These are phyloP conservation scores for Saguinus imperator DNA, from an alignment of 2,113 vertebrate genomes.

Conservation along the genomic window DNA sequence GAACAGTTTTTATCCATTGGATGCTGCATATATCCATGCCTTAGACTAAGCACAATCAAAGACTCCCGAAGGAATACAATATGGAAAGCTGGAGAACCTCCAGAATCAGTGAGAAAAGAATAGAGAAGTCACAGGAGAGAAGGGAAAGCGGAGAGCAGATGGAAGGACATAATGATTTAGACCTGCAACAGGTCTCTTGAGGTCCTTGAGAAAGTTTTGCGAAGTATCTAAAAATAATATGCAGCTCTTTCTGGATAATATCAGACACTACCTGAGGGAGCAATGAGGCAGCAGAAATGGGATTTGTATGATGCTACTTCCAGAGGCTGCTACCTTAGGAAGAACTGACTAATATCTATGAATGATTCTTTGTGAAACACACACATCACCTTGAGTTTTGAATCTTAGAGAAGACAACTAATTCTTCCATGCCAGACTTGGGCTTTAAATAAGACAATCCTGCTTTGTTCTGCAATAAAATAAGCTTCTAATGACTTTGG, in stretches of 20 bases:
- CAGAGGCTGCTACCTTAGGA: neutral
- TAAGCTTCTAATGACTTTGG: neutral
- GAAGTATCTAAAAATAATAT: neutral
- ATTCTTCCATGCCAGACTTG: neutral
- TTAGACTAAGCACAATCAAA: neutral
- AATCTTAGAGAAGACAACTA: slow-evolving; percentile 19
- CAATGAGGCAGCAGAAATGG: neutral
- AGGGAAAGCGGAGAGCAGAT: neutral
- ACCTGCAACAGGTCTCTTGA: neutral
- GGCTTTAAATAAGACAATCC: neutral
- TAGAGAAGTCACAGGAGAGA: neutral
- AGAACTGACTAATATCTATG: neutral
- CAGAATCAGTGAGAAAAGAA: neutral
- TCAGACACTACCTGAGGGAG: neutral
- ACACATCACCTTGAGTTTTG: neutral
- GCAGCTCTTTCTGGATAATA: neutral
- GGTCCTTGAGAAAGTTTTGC: neutral
- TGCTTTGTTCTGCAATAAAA: neutral
- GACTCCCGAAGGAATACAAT: neutral
- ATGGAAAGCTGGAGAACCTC: neutral
- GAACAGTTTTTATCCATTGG: neutral
- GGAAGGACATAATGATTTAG: neutral
- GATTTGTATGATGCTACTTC: neutral
- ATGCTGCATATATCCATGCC: neutral
- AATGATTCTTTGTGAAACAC: neutral